Evolutionary conservation across 2,797 vertebrate genomes (phyloP).

Genomic region (Acanthiza pusilla): DNA sequence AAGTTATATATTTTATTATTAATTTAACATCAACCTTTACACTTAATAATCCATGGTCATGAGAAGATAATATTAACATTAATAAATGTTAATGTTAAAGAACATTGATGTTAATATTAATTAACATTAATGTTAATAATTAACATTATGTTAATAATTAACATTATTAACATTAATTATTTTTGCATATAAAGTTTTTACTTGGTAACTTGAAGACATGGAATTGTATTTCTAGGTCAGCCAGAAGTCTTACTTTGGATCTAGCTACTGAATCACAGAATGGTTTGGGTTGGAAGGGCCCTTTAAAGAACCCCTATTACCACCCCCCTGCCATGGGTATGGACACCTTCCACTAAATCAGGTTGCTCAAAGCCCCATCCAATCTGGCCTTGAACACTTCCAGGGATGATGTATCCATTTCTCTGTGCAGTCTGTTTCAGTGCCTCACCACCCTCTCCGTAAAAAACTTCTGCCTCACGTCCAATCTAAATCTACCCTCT

Average conservation of each 20-base stretch:
- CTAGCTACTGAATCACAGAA: background rate
- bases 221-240: background rate
- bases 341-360: background rate
- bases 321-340: rapidly evolving
- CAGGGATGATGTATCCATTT: background rate
- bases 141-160: background rate
- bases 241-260: background rate
- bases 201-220: background rate
- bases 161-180: background rate
- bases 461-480: background rate
- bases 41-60: background rate
- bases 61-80: background rate
- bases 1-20: background rate
- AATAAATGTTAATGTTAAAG: background rate
- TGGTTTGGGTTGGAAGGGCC: background rate
- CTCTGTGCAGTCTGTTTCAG: background rate
- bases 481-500: background rate
- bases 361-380: background rate
- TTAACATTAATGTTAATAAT: background rate
- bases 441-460: background rate
- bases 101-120: too few species aligned
- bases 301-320: background rate
- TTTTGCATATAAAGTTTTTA: background rate
- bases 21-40: background rate
- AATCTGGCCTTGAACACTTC: background rate